Evolutionary conservation across 2,797 vertebrate species (phyloP).

Genomic region (Zalophus californianus): DNA sequence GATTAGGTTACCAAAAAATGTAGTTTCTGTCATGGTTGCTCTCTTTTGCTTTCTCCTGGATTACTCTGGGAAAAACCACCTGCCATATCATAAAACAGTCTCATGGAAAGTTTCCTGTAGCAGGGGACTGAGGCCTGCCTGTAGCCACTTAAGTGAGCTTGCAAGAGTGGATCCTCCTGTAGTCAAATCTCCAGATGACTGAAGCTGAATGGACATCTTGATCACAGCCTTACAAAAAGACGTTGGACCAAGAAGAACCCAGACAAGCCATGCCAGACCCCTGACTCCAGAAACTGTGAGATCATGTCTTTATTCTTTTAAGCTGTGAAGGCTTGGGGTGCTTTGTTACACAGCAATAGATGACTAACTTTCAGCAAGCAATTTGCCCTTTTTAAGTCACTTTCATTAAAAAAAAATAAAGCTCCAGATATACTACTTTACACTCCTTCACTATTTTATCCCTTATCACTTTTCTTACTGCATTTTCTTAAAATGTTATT

Average conservation of each 20-base stretch:
- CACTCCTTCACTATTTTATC: neutral
- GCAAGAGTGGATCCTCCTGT: neutral
- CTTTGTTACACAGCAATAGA: neutral
- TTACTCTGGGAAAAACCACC: neutral
- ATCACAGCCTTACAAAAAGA: neutral
- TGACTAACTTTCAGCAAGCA: neutral
- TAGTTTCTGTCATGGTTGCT: neutral
- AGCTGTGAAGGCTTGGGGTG: neutral
- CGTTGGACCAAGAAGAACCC: neutral
- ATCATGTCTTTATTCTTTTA: neutral
- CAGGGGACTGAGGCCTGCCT: neutral
- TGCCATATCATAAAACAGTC: neutral
- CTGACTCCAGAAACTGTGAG: neutral
- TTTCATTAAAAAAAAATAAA: neutral
- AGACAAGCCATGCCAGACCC: neutral
- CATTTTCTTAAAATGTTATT: neutral
- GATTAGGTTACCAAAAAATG: neutral
- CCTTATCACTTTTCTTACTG: neutral
- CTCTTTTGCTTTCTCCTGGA: neutral
- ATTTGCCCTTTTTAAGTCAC: too few relatives aligned
- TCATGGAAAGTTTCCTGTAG: rapidly evolving
- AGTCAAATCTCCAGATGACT: neutral
- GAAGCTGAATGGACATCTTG: neutral
- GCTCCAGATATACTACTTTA: neutral
- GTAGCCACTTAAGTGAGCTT: too few relatives aligned